Evolutionary conservation across 2,797 vertebrate species (phyloP).

Genomic region (Graptemys geographica): DNA sequence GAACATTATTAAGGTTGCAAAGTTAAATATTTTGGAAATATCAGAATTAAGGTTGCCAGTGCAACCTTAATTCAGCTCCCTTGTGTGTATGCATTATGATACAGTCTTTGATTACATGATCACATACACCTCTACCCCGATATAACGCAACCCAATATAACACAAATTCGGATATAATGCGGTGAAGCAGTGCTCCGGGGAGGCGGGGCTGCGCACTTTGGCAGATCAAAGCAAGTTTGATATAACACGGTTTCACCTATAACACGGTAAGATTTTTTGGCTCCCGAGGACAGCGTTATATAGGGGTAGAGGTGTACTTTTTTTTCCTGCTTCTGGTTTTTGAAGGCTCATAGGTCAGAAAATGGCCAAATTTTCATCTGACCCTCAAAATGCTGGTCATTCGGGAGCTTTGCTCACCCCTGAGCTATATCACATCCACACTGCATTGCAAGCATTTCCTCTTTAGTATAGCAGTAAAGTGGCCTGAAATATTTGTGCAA

Average conservation of each 20-base stretch:
- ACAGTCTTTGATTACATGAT: background rate
- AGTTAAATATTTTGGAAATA: background rate
- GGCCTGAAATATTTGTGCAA: background rate
- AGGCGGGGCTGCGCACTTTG: too few relatives aligned
- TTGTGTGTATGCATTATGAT: too few relatives aligned
- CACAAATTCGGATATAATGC: too few relatives aligned
- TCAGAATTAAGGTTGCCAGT: background rate
- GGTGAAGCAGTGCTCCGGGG: too few relatives aligned
- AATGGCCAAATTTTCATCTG: background rate
- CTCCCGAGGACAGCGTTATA: too few relatives aligned
- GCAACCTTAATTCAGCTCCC: too few relatives aligned
- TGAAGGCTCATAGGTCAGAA: background rate
- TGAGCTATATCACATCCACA: background rate
- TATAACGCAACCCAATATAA: too few relatives aligned
- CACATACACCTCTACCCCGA: background rate
- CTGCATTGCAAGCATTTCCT: background rate
- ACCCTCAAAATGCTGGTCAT: background rate
- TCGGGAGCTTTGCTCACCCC: background rate
- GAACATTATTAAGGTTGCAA: background rate
- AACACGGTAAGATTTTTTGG: too few relatives aligned
- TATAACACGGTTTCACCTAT: too few relatives aligned
- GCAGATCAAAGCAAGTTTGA: too few relatives aligned
- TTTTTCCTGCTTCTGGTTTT: background rate
- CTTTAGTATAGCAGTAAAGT: background rate
- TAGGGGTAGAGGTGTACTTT: background rate